Evolutionary conservation across 2,113 vertebrate genomes (phyloP).

Genomic region (Bufo gargarizans): DNA sequence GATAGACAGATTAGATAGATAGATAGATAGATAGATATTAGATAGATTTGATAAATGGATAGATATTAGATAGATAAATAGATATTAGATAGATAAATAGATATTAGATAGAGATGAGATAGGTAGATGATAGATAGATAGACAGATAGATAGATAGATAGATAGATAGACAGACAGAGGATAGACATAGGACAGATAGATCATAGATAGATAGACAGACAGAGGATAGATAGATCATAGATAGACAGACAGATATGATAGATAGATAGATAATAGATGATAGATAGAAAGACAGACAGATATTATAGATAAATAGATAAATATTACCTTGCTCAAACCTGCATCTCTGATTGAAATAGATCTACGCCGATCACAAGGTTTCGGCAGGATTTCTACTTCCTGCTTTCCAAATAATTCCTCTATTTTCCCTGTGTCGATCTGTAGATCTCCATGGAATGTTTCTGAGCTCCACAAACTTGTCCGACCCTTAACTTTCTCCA

Average conservation of each 20-base stretch:
- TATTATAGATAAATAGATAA: not conserved
- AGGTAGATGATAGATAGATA: too few relatives aligned
- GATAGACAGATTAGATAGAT: too few relatives aligned
- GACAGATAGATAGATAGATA: too few relatives aligned
- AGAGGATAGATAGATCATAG: too few relatives aligned
- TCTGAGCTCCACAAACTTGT: constrained; percentile 79
- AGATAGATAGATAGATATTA: not conserved
- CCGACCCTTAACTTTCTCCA: constrained; percentile 73
- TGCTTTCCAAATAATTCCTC: constrained; percentile 79
- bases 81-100: too few relatives aligned
- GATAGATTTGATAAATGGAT: too few relatives aligned
- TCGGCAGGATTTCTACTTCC: constrained; percentile 58
- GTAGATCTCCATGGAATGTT: constrained; percentile 64
- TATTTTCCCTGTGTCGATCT: constrained; percentile 78
- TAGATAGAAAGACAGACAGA: not conserved
- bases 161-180: too few relatives aligned
- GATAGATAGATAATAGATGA: not conserved
- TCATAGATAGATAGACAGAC: too few relatives aligned
- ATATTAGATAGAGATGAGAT: too few relatives aligned
- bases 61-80: too few relatives aligned
- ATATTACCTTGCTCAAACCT: constrained; percentile 34
- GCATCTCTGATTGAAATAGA: constrained; percentile 9
- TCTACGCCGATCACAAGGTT: constrained; percentile 58
- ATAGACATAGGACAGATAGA: too few relatives aligned
- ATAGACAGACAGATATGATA: not conserved